Evolutionary conservation across 1,140 invertebrate genomes (phyloP).

Genomic region (Drosophila lini): DNA sequence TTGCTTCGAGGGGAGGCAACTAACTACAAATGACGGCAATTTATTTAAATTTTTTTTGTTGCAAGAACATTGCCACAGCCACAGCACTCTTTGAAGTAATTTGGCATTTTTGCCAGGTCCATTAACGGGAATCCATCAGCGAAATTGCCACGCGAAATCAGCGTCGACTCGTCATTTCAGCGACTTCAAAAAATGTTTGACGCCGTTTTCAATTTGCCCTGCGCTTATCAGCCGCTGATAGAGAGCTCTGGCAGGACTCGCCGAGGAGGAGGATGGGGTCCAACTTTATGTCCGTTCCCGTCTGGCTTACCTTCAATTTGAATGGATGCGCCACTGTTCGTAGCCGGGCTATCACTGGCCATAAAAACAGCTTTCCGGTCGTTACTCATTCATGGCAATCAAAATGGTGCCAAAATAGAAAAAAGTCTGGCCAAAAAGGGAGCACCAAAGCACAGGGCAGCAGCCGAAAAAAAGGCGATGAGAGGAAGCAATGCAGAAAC

Average conservation of each 20-base stretch:
- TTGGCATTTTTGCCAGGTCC: conserved; percentile 63
- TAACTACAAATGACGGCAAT: conserved; percentile 73
- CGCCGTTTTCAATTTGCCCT: conserved; percentile 79
- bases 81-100: conserved; percentile 30
- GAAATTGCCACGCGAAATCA: conserved; percentile 76
- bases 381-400: conserved; percentile 82
- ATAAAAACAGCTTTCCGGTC: conserved; percentile 83
- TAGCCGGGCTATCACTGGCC: conserved; percentile 69
- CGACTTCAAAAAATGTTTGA: conserved; percentile 67
- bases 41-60: conserved; percentile 71
- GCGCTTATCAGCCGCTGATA: conserved; percentile 69
- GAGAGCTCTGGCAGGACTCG: conserved; percentile 12
- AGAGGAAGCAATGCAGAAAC: conserved; percentile 32
- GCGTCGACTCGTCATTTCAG: conserved; percentile 73
- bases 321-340: conserved; percentile 41
- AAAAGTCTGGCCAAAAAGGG: conserved; percentile 60
- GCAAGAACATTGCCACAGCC: conserved; percentile 36
- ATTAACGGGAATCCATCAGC: conserved; percentile 79
- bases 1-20: conserved; percentile 19
- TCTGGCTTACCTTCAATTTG: conserved; percentile 63
- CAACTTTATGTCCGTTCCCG: conserved; percentile 49
- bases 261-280: neutral
- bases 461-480: conserved; percentile 18
- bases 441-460: conserved; percentile 14
- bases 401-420: conserved; percentile 81